Evolutionary conservation across 2,797 vertebrate genomes (phyloP).

Genomic region (Microctenopoma stevenorrisi): DNA sequence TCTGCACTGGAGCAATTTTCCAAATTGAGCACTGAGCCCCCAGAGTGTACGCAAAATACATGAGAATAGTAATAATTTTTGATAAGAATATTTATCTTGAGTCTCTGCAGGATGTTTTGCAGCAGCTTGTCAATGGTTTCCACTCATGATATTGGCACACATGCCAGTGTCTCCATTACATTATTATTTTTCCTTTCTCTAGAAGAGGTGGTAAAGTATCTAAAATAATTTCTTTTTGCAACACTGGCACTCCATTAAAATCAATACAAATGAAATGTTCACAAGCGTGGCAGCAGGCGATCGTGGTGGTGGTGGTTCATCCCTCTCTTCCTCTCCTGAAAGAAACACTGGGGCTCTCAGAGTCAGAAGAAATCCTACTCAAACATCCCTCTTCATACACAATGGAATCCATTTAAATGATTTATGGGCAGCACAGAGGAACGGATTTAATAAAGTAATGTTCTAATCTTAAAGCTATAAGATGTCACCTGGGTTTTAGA

Average conservation of each 20-base stretch:
- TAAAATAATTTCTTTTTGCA: slow-evolving; percentile 45
- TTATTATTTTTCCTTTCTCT: slow-evolving; percentile 21
- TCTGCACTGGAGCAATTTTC: slow-evolving; percentile 40
- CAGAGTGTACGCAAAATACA: slow-evolving; percentile 45
- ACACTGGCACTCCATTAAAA: slow-evolving; percentile 43
- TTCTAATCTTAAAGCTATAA: slow-evolving; percentile 39
- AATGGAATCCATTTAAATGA: slow-evolving; percentile 58
- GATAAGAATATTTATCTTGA: slow-evolving; percentile 46
- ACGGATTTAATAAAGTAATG: slow-evolving; percentile 45
- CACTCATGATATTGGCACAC: slow-evolving; percentile 12
- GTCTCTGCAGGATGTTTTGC: slow-evolving; percentile 15
- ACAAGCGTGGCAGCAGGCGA: slow-evolving; percentile 31
- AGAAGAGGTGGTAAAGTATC: slow-evolving; percentile 14
- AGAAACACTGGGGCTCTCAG: slow-evolving; percentile 44
- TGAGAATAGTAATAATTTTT: slow-evolving; percentile 40
- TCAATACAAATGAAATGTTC: slow-evolving; percentile 55
- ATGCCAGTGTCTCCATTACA: slow-evolving; percentile 20
- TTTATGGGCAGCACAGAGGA: slow-evolving; percentile 46
- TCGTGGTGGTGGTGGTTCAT: neutral
- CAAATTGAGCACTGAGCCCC: slow-evolving; percentile 45
- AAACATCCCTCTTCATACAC: slow-evolving; percentile 48
- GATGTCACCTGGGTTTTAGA: slow-evolving; percentile 26
- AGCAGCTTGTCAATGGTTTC: slow-evolving; percentile 32
- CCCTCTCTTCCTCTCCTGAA: slow-evolving; percentile 23
- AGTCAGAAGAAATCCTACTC: slow-evolving; percentile 65